Conservation (phyloP, 2,888 invertebrate genomes). For the Pterobdella sp. region DNA sequence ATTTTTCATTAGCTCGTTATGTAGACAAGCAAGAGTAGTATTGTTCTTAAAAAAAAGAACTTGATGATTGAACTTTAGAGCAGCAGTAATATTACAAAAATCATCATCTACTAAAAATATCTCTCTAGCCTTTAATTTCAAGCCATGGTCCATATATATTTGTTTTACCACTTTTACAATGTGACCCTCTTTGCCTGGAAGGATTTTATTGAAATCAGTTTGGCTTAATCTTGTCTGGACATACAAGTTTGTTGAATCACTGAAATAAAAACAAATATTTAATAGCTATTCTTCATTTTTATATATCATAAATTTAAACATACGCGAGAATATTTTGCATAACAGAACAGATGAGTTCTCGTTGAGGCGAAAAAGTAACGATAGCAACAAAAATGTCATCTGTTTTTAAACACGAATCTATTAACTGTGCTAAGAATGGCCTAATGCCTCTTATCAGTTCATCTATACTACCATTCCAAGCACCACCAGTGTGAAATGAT, state of each 20-base stretch:
- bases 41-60: neutral
- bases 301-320: neutral
- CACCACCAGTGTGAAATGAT: constrained; percentile 9
- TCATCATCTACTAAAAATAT: constrained; percentile 1
- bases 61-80: constrained; percentile 6
- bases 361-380: constrained; percentile 6
- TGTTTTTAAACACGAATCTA: neutral
- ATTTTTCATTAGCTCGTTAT: neutral
- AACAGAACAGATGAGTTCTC: neutral
- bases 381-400: constrained; percentile 10
- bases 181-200: constrained; percentile 1
- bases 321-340: neutral
- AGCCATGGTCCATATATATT: neutral
- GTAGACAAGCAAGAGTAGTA: neutral
- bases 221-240: neutral
- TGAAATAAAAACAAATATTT: neutral
- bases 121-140: neutral
- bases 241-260: neutral
- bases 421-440: constrained; percentile 6
- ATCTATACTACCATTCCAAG: neutral
- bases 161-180: neutral
- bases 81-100: neutral
- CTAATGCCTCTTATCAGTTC: neutral
- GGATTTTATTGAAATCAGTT: neutral
- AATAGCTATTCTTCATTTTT: neutral